A percentile compares a stretch with the other conserved stretches of the same genome.
Conservation (phyloP, 2,888 invertebrate species). For the Hesperia comma region DNA sequence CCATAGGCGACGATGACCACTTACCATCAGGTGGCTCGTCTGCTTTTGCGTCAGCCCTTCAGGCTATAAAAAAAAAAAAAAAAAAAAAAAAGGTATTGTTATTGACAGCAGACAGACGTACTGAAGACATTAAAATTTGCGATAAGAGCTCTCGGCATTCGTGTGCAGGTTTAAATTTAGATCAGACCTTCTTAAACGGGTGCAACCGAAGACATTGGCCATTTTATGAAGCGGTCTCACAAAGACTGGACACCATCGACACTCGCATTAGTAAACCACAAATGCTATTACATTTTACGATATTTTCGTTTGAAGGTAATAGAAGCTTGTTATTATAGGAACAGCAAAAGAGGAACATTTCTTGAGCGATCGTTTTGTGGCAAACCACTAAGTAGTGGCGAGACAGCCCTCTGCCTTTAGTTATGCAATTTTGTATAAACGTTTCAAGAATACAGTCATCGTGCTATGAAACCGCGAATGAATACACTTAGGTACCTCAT, state of each 20-base stretch:
- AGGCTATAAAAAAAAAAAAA: too few species aligned
- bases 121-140: slow-evolving; percentile 32
- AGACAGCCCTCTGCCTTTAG: slow-evolving; percentile 51
- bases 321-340: slow-evolving; percentile 28
- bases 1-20: too few species aligned
- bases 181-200: slow-evolving; percentile 13
- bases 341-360: slow-evolving; percentile 55
- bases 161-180: slow-evolving; percentile 35
- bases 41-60: too few species aligned
- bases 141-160: slow-evolving; percentile 33
- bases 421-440: slow-evolving; percentile 47
- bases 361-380: slow-evolving; percentile 62
- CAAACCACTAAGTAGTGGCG: slow-evolving; percentile 64
- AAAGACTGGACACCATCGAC: background rate
- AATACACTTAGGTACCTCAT: background rate
- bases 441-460: slow-evolving; percentile 24
- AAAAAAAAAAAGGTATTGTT: slow-evolving; percentile 45
- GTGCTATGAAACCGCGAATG: slow-evolving; percentile 9
- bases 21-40: too few species aligned
- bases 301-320: slow-evolving; percentile 13
- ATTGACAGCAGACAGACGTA: slow-evolving; percentile 46
- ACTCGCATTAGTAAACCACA: slow-evolving; percentile 21
- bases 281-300: slow-evolving; percentile 12
- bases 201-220: slow-evolving; percentile 8
- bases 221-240: slow-evolving; percentile 16